These are phyloP conservation scores for Drosophila hydei DNA, from an alignment of 1,140 invertebrate species.

Conservation along the genomic window DNA sequence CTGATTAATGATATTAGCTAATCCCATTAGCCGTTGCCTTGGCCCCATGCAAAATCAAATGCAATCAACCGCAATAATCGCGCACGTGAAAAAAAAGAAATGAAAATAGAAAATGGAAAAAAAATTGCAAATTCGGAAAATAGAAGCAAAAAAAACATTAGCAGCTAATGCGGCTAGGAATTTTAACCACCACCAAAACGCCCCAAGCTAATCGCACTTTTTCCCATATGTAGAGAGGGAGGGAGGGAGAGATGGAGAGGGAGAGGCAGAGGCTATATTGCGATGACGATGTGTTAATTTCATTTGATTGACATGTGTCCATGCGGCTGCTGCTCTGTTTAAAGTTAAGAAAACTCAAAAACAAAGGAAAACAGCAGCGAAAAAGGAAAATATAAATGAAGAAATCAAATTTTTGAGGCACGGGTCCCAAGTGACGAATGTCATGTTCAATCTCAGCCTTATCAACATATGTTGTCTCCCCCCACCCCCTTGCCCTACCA, in stretches of 20 bases:
- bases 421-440: constrained; percentile 16
- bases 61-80: constrained; percentile 76
- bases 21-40: constrained; percentile 60
- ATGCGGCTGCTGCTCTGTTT: neutral
- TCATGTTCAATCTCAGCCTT: constrained; percentile 39
- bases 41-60: constrained; percentile 37
- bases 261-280: neutral
- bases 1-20: constrained; percentile 80
- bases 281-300: constrained; percentile 75
- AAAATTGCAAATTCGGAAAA: constrained; percentile 21
- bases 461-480: constrained; percentile 19
- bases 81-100: constrained; percentile 26
- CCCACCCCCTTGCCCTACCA: neutral
- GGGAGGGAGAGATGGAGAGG: too few species aligned
- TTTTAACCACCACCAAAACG: constrained; percentile 30
- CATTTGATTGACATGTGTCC: constrained; percentile 78
- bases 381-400: neutral
- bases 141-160: constrained; percentile 57
- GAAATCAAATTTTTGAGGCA: constrained; percentile 13
- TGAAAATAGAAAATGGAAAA: constrained; percentile 28
- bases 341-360: constrained; percentile 26
- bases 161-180: constrained; percentile 60
- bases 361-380: constrained; percentile 23
- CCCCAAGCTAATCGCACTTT: constrained; percentile 52
- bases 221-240: constrained; percentile 2